phyloP scores from a whole-genome alignment of 2,113 vertebrate genomes.

The Epinephelus cyanopodus region DNA sequence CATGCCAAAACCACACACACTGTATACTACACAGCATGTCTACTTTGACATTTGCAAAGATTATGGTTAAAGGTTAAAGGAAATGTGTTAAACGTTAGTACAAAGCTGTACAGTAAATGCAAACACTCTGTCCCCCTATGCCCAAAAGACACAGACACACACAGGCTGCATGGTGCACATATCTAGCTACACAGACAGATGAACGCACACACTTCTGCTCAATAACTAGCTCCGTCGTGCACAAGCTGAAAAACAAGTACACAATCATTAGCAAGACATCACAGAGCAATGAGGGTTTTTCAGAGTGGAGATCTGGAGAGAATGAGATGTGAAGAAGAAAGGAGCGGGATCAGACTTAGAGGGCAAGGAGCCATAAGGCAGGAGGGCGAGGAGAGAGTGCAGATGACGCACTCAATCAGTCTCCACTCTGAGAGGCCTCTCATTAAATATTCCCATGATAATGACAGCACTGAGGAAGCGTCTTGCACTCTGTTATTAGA shows the following conservation, averaged over 20 bases:
- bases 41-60: not conserved
- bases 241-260: not conserved
- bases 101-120: not conserved
- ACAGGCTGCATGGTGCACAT: not conserved
- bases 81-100: not conserved
- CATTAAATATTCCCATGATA: slow-evolving; percentile 56
- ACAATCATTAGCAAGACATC: slow-evolving; percentile 38
- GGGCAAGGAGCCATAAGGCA: not conserved
- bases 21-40: not conserved
- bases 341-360: slow-evolving; percentile 27
- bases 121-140: no score
- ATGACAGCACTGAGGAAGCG: slow-evolving; percentile 48
- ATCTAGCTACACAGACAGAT: not conserved
- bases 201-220: not conserved
- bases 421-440: slow-evolving; percentile 55
- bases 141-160: not conserved
- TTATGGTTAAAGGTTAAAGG: not conserved
- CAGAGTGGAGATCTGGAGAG: slow-evolving; percentile 28
- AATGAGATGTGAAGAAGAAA: slow-evolving; percentile 25
- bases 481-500: slow-evolving; percentile 56
- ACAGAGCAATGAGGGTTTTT: slow-evolving; percentile 20
- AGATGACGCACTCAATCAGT: slow-evolving; percentile 61
- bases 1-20: not conserved
- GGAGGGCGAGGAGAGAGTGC: slow-evolving; percentile 32
- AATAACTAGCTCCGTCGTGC: slow-evolving; percentile 21